Evolutionary conservation across 1,140 invertebrate species (phyloP).

Genomic region (Tetramorium simillimum): DNA sequence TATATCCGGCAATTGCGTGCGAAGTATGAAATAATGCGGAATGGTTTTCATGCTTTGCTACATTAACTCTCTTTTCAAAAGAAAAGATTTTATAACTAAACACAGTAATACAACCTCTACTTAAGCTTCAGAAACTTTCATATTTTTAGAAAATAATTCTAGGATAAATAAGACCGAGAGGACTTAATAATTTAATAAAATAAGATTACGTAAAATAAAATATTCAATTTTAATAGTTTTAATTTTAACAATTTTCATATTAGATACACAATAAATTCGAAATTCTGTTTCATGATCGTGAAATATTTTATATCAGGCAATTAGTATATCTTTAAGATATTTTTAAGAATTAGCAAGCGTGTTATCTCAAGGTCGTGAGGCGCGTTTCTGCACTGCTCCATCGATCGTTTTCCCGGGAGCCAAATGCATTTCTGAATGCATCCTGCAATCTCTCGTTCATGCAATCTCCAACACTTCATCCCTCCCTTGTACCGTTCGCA

Average conservation of each 20-base stretch:
- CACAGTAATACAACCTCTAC: not conserved
- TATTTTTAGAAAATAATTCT: not conserved
- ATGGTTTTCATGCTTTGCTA: not conserved
- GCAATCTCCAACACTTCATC: conserved; percentile 35
- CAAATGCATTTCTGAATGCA: conserved; percentile 57
- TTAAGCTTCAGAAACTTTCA: not conserved
- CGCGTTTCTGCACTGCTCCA: conserved; percentile 23
- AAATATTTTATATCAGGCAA: not conserved
- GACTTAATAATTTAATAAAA: not conserved
- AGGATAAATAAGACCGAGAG: not conserved
- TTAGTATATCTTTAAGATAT: not conserved
- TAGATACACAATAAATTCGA: not conserved
- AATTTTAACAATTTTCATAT: not conserved
- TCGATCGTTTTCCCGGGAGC: conserved; percentile 56
- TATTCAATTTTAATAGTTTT: too few relatives aligned
- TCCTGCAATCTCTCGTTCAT: conserved; percentile 41
- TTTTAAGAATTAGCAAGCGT: conserved; percentile 1
- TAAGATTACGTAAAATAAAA: not conserved
- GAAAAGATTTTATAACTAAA: not conserved
- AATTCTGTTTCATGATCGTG: not conserved
- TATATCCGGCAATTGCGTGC: conserved; percentile 1
- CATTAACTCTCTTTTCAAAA: not conserved
- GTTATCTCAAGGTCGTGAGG: conserved; percentile 17
- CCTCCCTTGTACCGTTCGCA: not conserved
- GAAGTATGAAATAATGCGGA: not conserved